Base-by-base conservation (phyloP, 2,888 invertebrate species). In the Drosophila multiciliata region DNA sequence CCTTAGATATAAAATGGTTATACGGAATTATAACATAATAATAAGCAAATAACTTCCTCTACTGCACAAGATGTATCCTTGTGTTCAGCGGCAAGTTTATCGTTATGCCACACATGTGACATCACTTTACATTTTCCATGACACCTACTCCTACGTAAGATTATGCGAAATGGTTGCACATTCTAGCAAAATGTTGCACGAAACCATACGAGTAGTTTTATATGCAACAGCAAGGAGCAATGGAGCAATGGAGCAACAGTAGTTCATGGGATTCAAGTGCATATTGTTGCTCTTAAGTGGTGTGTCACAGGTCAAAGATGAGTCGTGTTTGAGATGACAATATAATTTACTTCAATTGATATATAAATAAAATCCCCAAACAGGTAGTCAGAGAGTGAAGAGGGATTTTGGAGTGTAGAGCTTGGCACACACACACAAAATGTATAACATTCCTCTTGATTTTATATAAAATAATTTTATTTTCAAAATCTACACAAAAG, bases 1-100 rank as follows among this genome's bases (percentile, higher is more conserved):
- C 8, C 23, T 59, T 61, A 35, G 36, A 64, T 57, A 64, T 57
- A 55, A 49, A 36, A 36, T 55, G 65, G 42, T 60, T 59, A 61
- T 64, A 52, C 62, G 66, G 67, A 78, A 66, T 75, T 73, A 71
- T 76, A 70, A 69, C 71, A 74, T 70, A 68, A 73, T 70, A 68
- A 73, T 75, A 79, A 69, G 66, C 62, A 60, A 65, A 67, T 66
- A 82, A 66, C 73, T 82, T 63, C 50, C 62, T 36, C 20, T 64
- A 52, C 66, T 61, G 66, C 50, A 53, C 71, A 57, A 53, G 55
- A 66, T 36, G 62, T 15, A 8, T 7, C 20, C 45, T 15, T 15
- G 45, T 15, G 6, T 60, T 57, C 36, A 32, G 36, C 59, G 20
- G 58, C 57, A 69, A 64, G 67, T 78, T 57, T 62, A 73, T 66